phyloP scores from a whole-genome alignment of 2,888 invertebrate species.

The Tachina lurida region DNA sequence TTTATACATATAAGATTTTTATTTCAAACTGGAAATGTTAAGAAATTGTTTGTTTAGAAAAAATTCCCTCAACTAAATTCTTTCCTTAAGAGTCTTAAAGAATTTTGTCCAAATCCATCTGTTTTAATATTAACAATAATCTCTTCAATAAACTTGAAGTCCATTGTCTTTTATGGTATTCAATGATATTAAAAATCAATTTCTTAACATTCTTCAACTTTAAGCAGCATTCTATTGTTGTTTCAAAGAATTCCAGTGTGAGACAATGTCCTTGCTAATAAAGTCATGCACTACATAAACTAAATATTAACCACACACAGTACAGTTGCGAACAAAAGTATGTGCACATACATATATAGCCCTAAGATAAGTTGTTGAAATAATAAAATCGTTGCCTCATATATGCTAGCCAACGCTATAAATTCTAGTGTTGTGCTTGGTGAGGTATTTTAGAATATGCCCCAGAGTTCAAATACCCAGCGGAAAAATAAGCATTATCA shows the following conservation, averaged over 20 bases:
- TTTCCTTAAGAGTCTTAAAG: background rate
- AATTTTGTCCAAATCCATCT: background rate
- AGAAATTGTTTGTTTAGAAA: too few species aligned
- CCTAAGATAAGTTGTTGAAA: background rate
- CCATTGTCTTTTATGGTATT: constrained; percentile 19
- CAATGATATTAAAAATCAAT: constrained; percentile 47
- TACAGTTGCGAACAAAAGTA: constrained; percentile 1
- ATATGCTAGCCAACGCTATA: too few species aligned
- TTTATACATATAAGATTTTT: too few species aligned
- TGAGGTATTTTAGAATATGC: too few species aligned
- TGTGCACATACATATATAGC: background rate
- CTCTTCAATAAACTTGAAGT: constrained; percentile 13
- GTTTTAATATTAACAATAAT: background rate
- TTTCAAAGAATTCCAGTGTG: background rate
- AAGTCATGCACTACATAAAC: constrained; percentile 25
- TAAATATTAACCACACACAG: constrained; percentile 1
- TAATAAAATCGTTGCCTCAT: too few species aligned
- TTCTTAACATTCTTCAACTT: constrained; percentile 19
- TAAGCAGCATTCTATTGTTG: constrained; percentile 9
- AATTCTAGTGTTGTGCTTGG: too few species aligned
- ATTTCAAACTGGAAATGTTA: too few species aligned
- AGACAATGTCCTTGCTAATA: constrained; percentile 21
- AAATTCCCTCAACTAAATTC: background rate
- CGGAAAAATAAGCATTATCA: too few species aligned
- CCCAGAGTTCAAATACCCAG: too few species aligned